These are phyloP conservation scores for Nesogale talazaci DNA, from an alignment of 2,113 vertebrate species.

Conservation along the genomic window DNA sequence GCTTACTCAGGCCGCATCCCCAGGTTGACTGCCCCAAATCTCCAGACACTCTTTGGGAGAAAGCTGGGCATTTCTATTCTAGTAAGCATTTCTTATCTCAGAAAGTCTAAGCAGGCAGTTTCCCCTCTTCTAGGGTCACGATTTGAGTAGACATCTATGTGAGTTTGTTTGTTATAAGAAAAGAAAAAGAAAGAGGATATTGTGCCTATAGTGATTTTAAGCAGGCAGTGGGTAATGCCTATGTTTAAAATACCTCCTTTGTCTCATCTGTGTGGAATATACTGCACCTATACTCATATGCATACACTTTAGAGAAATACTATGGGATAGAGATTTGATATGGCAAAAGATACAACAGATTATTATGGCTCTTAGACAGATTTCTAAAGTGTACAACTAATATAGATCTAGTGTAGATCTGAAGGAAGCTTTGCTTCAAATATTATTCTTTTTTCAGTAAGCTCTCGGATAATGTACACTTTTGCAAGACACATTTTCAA, in stretches of 20 bases:
- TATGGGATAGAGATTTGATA: background rate
- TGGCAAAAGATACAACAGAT: constrained; percentile 3
- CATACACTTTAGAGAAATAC: background rate
- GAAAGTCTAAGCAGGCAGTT: too few relatives aligned
- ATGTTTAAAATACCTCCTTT: background rate
- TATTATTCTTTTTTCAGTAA: background rate
- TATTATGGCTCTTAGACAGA: constrained; percentile 1
- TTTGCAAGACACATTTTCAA: background rate
- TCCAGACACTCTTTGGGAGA: too few relatives aligned
- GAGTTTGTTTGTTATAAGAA: too few relatives aligned
- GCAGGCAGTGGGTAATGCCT: background rate
- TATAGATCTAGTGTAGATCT: background rate
- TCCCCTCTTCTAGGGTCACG: too few relatives aligned
- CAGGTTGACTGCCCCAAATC: too few relatives aligned
- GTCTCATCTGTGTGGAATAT: background rate
- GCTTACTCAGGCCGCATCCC: too few relatives aligned
- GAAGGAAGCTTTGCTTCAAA: background rate
- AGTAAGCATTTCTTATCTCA: too few relatives aligned
- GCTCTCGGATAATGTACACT: background rate
- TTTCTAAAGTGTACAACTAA: background rate
- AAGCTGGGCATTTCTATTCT: too few relatives aligned
- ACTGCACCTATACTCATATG: background rate
- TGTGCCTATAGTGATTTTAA: constrained; percentile 3
- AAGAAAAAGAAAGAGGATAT: background rate
- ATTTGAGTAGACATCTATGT: too few relatives aligned